Percentiles rank a stretch among this genome's conserved stretches.
These are phyloP conservation scores for Halisarca cf. caerulea DNA, from an alignment of 37 sponge, comb jelly and placozoan genomes.

Conservation along the genomic window DNA sequence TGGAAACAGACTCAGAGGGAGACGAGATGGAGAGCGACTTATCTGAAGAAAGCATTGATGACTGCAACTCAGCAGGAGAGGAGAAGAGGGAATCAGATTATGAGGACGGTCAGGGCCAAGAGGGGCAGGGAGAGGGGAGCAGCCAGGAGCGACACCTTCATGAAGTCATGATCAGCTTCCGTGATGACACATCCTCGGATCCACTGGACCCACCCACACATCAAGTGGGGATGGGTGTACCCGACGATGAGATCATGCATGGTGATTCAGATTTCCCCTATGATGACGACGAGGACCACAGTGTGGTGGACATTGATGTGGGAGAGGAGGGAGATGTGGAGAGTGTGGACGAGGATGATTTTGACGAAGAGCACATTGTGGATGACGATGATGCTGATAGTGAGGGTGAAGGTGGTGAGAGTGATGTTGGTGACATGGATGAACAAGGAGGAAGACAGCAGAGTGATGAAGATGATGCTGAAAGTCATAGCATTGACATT, in stretches of 20 bases:
- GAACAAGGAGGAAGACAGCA: conserved; percentile 65
- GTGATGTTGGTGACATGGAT: conserved; percentile 49
- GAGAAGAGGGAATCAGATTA: conserved; percentile 58
- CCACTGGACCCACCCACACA: background rate
- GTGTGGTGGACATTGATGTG: background rate
- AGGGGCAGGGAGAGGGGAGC: conserved; percentile 63
- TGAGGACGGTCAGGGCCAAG: conserved; percentile 46
- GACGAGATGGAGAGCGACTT: conserved; percentile 25
- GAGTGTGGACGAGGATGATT: conserved; percentile 36
- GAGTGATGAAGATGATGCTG: conserved; percentile 47
- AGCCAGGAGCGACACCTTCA: conserved; percentile 12
- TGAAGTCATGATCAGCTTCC: conserved; percentile 34
- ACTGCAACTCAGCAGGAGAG: conserved; percentile 88
- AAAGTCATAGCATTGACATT: conserved; percentile 35
- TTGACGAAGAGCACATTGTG: conserved; percentile 38
- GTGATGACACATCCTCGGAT: conserved; percentile 13
- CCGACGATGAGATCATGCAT: background rate
- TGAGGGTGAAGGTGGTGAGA: conserved; percentile 52
- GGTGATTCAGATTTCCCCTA: background rate
- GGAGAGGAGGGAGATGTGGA: conserved; percentile 40
- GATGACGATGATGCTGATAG: conserved; percentile 42
- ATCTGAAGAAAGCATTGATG: conserved; percentile 67
- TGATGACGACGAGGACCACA: conserved; percentile 20
- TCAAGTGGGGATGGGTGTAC: background rate
- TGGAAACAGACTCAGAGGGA: conserved; percentile 23